Conservation (phyloP, 2,888 invertebrate genomes). For the Corbicula japonica region DNA sequence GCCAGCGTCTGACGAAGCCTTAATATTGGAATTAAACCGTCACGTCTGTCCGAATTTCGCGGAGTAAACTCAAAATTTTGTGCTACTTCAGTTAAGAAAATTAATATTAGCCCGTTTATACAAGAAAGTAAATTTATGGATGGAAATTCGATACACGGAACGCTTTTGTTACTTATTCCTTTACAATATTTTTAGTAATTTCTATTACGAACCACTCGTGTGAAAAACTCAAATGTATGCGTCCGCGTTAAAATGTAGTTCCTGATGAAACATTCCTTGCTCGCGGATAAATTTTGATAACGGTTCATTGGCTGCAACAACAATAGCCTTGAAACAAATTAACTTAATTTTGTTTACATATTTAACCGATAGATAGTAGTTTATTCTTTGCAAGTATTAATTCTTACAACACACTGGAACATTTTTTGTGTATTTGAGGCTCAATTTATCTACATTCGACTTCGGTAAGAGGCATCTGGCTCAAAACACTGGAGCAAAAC, state of each 20-base stretch:
- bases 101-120: constrained; percentile 31
- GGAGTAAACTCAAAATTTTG: constrained; percentile 5
- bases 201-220: constrained; percentile 42
- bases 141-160: constrained; percentile 49
- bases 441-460: constrained; percentile 32
- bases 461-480: constrained; percentile 51
- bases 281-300: constrained; percentile 33
- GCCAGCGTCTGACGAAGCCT: neutral
- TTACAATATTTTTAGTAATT: constrained; percentile 33
- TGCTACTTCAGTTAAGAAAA: constrained; percentile 20
- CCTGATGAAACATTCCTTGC: constrained; percentile 37
- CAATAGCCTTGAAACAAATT: constrained; percentile 41
- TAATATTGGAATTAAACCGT: constrained; percentile 11
- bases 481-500: constrained; percentile 29
- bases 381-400: no score
- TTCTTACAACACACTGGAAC: no score
- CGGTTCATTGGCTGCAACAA: constrained; percentile 31
- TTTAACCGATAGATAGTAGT: no score
- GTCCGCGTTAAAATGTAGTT: constrained; percentile 61
- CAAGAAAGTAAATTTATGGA: constrained; percentile 30
- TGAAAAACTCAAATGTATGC: constrained; percentile 51
- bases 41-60: constrained; percentile 7
- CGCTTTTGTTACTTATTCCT: constrained; percentile 43
- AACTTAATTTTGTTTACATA: constrained; percentile 37
- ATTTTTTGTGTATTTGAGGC: constrained; percentile 1